Conservation (phyloP, 1,140 invertebrate species). For the Brachionus rubens region DNA sequence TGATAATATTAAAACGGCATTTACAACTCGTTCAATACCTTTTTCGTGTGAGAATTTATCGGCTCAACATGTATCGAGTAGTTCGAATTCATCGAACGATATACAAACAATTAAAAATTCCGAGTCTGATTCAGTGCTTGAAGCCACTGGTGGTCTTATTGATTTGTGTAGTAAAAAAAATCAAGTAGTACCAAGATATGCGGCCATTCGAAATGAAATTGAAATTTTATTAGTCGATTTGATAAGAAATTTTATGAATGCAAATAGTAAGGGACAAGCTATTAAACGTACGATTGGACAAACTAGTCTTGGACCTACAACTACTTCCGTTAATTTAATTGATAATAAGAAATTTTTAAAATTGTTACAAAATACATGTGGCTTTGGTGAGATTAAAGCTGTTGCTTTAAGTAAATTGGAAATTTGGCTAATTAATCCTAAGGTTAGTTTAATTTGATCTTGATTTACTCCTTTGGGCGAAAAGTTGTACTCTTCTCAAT, state of each 20-base stretch:
- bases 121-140: not conserved
- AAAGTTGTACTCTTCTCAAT: no score
- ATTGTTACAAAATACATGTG: constrained; percentile 76
- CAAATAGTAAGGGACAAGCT: not conserved
- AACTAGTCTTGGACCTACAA: not conserved
- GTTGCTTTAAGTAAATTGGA: constrained; percentile 79
- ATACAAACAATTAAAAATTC: not conserved
- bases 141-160: not conserved
- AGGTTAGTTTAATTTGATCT: no score
- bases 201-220: not conserved
- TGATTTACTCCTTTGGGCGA: no score
- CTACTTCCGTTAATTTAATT: not conserved
- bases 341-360: constrained; percentile 72
- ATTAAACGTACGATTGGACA: not conserved
- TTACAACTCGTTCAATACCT: constrained; percentile 74
- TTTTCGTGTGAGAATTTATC: constrained; percentile 1
- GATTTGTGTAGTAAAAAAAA: constrained; percentile 11
- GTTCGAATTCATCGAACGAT: not conserved
- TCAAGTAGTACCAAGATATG: constrained; percentile 14
- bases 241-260: not conserved
- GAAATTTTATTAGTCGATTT: constrained; percentile 9
- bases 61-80: not conserved
- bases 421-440: constrained; percentile 87
- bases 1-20: constrained; percentile 83
- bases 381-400: constrained; percentile 77